Conservation (phyloP, 64 coral and sea anemone species). For the Catalaphyllia jardinei region DNA sequence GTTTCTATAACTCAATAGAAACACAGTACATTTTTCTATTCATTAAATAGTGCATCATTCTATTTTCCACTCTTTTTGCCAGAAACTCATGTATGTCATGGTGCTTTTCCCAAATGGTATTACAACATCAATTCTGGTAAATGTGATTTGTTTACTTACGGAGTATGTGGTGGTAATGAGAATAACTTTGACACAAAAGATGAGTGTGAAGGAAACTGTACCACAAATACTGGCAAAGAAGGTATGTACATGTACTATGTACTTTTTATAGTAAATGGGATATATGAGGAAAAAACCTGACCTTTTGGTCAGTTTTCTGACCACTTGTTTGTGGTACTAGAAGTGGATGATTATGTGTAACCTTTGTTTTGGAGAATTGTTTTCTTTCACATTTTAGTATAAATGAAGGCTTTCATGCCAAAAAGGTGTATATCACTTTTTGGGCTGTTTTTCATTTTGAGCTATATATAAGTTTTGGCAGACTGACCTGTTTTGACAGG, state of each 20-base stretch:
- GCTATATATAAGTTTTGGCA: too few relatives aligned
- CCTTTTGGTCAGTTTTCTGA: neutral
- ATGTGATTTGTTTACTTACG: constrained; percentile 74
- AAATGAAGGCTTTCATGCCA: too few relatives aligned
- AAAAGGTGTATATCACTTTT: too few relatives aligned
- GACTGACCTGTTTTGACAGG: too few relatives aligned
- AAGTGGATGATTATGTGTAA: too few relatives aligned
- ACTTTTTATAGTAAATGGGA: neutral
- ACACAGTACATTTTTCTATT: too few relatives aligned
- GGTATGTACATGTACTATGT: neutral
- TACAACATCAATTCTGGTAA: constrained; percentile 47
- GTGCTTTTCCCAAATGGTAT: constrained; percentile 67
- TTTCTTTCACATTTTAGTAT: too few relatives aligned
- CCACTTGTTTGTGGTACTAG: neutral
- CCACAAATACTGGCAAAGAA: neutral
- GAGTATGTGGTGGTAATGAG: constrained; percentile 60
- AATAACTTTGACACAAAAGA: constrained; percentile 76
- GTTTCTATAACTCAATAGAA: too few relatives aligned
- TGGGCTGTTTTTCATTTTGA: too few relatives aligned
- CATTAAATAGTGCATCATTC: neutral
- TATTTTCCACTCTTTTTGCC: constrained; percentile 4
- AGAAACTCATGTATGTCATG: constrained; percentile 36
- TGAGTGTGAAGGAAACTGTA: constrained; percentile 53
- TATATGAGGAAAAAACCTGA: too few relatives aligned
- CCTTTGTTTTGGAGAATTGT: too few relatives aligned